Base-by-base conservation (phyloP, 1,140 invertebrate species). In the Drosophila miranda region DNA sequence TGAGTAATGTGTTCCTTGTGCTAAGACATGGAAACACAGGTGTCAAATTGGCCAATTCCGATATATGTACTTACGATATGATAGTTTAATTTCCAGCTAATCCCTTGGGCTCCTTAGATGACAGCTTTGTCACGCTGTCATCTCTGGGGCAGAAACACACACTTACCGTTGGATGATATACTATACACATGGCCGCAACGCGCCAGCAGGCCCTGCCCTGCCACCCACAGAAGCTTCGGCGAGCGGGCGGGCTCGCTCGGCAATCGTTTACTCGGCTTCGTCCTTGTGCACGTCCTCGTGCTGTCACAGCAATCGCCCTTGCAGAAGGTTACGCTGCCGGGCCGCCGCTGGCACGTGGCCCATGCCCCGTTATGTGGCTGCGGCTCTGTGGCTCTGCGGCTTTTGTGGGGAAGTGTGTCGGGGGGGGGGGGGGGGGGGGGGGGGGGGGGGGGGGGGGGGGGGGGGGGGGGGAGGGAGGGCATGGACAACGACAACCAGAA, bases 301-400 rank as follows among this genome's bases (percentile, higher is more conserved):
- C 34, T 34, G 34, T 43, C 50, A 16, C 30, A 44, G 26, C 50
- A 69, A 30, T 66, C 66, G 55, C 75, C 55, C 44, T 73, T 66
- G 68, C 57, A 77, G 82, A 84, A 84, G 81, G 81, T 84, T 84
- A 84, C 66, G 80, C 72, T 73, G 72, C 66, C 45, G 67, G 45
- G 60, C 59, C 53, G 34, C 48, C 30, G 34, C 16, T 13, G 26
- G 52, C 21, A n/a, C 62, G 19, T 56, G 81, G 72, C 80, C 86
- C 80, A 81, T 84, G 81, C 61, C 81, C 68, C 50, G 70, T 71
- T 84, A 45, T 68, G 72, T 67, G 78, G 76, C 69, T 77, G 74
- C 41, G 45, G 80, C 73, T 82, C 70, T 77, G 72, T 52, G 63
- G 43, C 49, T 69, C 44, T 60, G 58, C 61, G 61, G 72, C 58